Evolutionary conservation across 2,113 vertebrate species (phyloP).

Genomic region (Physeter macrocephalus): DNA sequence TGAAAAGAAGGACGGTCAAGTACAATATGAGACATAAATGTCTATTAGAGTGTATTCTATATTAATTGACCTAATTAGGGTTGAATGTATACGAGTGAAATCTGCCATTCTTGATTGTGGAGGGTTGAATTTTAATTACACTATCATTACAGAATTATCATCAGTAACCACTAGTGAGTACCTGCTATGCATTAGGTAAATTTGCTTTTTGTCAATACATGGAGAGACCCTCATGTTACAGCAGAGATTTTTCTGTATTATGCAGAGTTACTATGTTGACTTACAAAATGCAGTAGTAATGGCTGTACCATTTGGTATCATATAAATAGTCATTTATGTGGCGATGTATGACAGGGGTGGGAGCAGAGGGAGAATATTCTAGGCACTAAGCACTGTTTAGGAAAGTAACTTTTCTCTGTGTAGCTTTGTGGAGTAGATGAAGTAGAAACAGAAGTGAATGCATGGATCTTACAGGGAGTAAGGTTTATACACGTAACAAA

Average conservation of each 20-base stretch:
- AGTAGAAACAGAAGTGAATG: neutral
- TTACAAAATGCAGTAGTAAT: neutral
- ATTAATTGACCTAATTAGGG: neutral
- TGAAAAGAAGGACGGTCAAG: neutral
- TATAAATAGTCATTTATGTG: neutral
- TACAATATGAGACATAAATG: neutral
- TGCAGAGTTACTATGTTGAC: neutral
- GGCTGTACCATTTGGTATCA: neutral
- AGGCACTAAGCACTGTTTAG: neutral
- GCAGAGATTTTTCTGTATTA: neutral
- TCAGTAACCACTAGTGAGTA: neutral
- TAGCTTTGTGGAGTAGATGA: neutral
- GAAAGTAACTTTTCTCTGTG: neutral
- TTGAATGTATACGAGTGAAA: neutral
- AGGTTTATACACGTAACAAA: neutral
- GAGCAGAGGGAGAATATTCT: neutral
- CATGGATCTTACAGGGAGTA: neutral
- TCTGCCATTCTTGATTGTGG: neutral
- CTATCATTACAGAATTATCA: neutral
- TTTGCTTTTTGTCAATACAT: neutral
- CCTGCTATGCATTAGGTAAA: neutral
- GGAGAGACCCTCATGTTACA: neutral
- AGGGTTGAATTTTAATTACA: neutral
- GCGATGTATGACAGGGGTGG: neutral
- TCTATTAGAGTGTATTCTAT: neutral